phyloP scores from a whole-genome alignment of 2,113 vertebrate species.

The Neodon shergylaensis region DNA sequence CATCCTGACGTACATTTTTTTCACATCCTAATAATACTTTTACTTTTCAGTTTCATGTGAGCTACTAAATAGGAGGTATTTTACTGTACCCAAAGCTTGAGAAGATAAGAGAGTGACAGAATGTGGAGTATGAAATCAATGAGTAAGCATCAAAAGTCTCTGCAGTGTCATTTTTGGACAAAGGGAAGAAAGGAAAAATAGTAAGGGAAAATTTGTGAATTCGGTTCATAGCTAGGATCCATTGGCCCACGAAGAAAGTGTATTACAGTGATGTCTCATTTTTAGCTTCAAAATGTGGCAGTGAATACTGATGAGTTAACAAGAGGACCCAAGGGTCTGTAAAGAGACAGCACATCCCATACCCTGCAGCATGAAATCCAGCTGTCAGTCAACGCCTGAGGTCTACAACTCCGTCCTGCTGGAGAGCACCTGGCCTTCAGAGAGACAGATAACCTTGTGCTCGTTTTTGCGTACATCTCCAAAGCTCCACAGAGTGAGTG shows the following conservation, averaged over 20 bases:
- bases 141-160: not conserved
- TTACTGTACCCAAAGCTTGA: not conserved
- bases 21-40: constrained; percentile 28
- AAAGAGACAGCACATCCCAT: not conserved
- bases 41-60: not conserved
- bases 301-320: not conserved
- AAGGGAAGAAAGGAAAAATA: not conserved
- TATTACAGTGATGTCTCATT: not conserved
- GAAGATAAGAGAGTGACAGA: constrained; percentile 7
- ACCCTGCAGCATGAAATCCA: not conserved
- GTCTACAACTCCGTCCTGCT: not conserved
- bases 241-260: constrained; percentile 7
- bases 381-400: not conserved
- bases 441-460: not conserved
- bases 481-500: not conserved
- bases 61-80: not conserved
- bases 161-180: not conserved
- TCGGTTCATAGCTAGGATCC: not conserved
- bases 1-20: not conserved
- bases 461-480: not conserved
- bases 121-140: not conserved
- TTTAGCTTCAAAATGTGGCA: not conserved
- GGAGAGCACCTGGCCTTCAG: not conserved
- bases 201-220: not conserved
- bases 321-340: not conserved